These are phyloP conservation scores for Ophion costatus DNA, from an alignment of 2,888 invertebrate species.

Conservation along the genomic window DNA sequence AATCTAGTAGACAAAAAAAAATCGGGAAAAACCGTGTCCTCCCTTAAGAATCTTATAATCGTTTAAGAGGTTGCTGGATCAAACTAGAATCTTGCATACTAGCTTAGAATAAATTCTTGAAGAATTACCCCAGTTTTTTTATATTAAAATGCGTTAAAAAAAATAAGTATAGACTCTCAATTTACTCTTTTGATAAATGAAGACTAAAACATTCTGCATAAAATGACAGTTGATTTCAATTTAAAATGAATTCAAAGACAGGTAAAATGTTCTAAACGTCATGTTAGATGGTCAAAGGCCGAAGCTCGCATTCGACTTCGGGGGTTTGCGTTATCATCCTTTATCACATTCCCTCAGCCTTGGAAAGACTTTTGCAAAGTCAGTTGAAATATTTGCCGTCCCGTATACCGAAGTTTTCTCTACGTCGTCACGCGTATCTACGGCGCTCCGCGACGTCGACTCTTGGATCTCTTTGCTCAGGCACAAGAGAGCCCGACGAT, in stretches of 20 bases:
- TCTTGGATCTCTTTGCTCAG: slow-evolving; percentile 36
- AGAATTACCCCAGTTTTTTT: too few relatives aligned
- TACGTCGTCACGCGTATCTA: slow-evolving; percentile 48
- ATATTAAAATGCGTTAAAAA: too few relatives aligned
- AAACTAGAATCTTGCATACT: too few relatives aligned
- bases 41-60: too few relatives aligned
- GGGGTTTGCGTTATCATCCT: slow-evolving; percentile 43
- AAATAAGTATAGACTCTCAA: too few relatives aligned
- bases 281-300: background rate
- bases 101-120: too few relatives aligned
- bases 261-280: background rate
- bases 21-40: too few relatives aligned
- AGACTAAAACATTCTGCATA: too few relatives aligned
- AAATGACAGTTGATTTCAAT: too few relatives aligned
- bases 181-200: too few relatives aligned
- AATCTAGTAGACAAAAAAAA: too few relatives aligned
- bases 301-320: slow-evolving; percentile 6
- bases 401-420: slow-evolving; percentile 23
- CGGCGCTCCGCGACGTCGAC: slow-evolving; percentile 19
- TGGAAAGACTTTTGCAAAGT: slow-evolving; percentile 46
- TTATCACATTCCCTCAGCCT: slow-evolving; percentile 46
- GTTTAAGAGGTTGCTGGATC: too few relatives aligned
- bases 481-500: slow-evolving; percentile 57
- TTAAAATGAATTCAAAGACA: background rate
- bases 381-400: slow-evolving; percentile 32